Evolutionary conservation across 2,888 invertebrate genomes (phyloP).

Genomic region (Spisula solida): DNA sequence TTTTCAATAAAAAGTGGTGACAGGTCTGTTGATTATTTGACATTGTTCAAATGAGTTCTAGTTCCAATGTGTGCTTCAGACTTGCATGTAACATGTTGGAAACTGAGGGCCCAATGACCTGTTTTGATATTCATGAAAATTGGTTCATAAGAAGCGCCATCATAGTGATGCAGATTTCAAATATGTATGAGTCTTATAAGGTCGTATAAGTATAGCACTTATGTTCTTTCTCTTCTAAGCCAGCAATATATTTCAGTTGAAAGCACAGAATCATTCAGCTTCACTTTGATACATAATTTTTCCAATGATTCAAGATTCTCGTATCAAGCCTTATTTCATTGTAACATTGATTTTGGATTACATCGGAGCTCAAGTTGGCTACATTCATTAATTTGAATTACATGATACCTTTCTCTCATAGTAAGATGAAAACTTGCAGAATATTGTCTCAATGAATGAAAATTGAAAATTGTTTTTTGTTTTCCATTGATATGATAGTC

Average conservation of each 20-base stretch:
- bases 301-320: background rate
- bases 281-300: background rate
- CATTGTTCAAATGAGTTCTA: background rate
- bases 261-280: background rate
- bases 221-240: background rate
- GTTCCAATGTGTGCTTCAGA: background rate
- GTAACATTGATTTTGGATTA: slow-evolving; percentile 30
- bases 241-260: background rate
- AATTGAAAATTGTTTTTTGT: slow-evolving; percentile 16
- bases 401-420: slow-evolving; percentile 18
- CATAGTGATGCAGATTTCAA: background rate
- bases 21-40: background rate
- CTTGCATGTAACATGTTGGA: background rate
- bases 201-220: background rate
- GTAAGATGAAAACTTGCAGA: background rate
- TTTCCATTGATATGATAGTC: background rate
- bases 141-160: background rate
- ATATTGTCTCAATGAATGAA: slow-evolving; percentile 4
- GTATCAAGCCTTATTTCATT: slow-evolving; percentile 4
- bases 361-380: background rate
- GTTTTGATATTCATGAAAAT: background rate
- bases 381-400: slow-evolving; percentile 28
- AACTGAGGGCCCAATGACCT: background rate
- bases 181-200: background rate
- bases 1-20: background rate